A percentile compares a stretch with the other conserved stretches of the same genome.
Conservation (phyloP, 2,888 invertebrate genomes). For the Chrysina gloriosa region DNA sequence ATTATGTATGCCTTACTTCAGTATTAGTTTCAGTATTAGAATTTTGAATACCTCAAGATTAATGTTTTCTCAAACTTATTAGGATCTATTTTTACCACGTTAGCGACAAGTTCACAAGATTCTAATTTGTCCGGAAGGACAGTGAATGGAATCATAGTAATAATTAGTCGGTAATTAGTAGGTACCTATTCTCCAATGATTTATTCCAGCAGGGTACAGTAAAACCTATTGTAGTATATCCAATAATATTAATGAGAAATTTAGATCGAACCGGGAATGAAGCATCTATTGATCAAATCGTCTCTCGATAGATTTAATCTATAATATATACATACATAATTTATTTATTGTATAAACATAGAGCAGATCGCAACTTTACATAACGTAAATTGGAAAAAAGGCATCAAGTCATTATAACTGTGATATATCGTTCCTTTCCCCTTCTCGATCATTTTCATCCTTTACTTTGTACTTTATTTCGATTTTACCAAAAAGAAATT, state of each 20-base stretch:
- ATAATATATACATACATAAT: slow-evolving; percentile 7
- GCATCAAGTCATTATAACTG: slow-evolving; percentile 31
- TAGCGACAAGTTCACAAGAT: too few relatives aligned
- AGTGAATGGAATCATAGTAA: too few relatives aligned
- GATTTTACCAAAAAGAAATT: not conserved
- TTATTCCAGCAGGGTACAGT: too few relatives aligned
- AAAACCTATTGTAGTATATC: too few relatives aligned
- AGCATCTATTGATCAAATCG: not conserved
- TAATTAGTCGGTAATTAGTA: too few relatives aligned
- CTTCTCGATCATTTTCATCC: not conserved
- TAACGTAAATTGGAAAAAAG: slow-evolving; percentile 2
- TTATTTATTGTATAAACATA: slow-evolving; percentile 3
- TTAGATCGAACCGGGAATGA: too few relatives aligned
- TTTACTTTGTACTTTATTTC: not conserved
- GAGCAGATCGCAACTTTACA: not conserved
- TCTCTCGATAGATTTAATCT: not conserved
- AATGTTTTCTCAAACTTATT: too few relatives aligned
- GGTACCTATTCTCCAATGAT: too few relatives aligned
- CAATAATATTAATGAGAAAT: too few relatives aligned
- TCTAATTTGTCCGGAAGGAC: too few relatives aligned
- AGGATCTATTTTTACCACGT: too few relatives aligned
- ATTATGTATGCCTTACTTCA: not conserved
- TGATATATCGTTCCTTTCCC: slow-evolving; percentile 27
- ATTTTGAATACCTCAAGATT: not conserved
- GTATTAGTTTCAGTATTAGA: not conserved